Percentiles rank a stretch among this genome's conserved stretches.
Conservation (phyloP, 2,888 invertebrate genomes). For the Nudaria mundana region DNA sequence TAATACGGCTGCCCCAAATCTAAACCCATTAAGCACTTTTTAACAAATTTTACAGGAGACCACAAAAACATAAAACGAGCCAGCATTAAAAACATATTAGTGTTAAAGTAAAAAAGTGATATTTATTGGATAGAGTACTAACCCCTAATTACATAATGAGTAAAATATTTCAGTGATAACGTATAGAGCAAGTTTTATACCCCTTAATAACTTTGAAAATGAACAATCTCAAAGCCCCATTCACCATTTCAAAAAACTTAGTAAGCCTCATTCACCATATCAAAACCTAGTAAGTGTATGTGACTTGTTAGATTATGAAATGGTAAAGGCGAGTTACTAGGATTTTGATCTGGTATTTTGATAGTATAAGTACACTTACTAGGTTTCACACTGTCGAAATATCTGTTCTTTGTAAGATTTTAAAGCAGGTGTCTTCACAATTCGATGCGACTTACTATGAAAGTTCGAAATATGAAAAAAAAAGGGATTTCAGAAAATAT, state of each 20-base stretch:
- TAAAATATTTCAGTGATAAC: not conserved
- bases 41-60: conserved; percentile 3
- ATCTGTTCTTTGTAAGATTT: not conserved
- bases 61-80: not conserved
- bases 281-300: not conserved
- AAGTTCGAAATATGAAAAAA: not conserved
- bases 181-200: not conserved
- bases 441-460: not conserved
- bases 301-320: not conserved
- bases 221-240: not conserved
- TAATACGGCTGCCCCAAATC: no score
- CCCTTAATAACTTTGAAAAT: not conserved
- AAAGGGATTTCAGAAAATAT: not conserved
- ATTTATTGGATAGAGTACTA: not conserved
- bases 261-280: not conserved
- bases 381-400: not conserved
- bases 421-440: not conserved
- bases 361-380: not conserved
- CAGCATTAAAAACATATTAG: not conserved
- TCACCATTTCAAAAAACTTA: not conserved
- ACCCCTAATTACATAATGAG: not conserved
- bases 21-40: no score
- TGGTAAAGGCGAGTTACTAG: not conserved
- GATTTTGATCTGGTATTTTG: not conserved
- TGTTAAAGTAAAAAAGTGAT: not conserved